phyloP scores from a whole-genome alignment of 2,888 invertebrate genomes.

The Drosophila pullipes region DNA sequence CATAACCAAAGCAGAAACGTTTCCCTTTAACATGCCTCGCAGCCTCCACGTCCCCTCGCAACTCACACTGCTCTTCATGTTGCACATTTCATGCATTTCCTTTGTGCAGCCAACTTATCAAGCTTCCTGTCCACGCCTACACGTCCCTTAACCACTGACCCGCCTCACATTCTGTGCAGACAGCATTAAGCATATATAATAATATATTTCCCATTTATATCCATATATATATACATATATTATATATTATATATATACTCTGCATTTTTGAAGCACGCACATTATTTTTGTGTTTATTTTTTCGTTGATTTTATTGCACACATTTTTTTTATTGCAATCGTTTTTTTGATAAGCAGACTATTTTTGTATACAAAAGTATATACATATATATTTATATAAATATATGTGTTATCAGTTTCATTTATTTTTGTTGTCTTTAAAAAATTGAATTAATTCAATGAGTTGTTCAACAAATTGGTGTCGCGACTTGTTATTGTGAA shows the following conservation, averaged over 20 bases:
- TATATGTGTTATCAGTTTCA: background rate
- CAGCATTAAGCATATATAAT: conserved; percentile 78
- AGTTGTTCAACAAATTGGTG: background rate
- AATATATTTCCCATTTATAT: conserved; percentile 59
- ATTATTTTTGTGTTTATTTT: conserved; percentile 71
- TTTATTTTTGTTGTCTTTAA: background rate
- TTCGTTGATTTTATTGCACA: conserved; percentile 60
- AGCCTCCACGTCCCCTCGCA: background rate
- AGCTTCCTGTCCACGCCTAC: conserved; percentile 71
- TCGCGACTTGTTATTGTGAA: background rate
- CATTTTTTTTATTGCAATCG: conserved; percentile 11
- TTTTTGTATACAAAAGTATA: background rate
- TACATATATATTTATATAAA: background rate
- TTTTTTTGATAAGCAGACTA: background rate
- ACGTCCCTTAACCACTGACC: conserved; percentile 32
- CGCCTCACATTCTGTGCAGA: conserved; percentile 24
- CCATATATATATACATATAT: background rate
- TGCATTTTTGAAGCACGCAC: conserved; percentile 76
- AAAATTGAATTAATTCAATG: background rate
- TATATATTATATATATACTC: conserved; percentile 30
- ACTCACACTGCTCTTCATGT: conserved; percentile 53
- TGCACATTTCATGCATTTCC: conserved; percentile 77
- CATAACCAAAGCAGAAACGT: conserved; percentile 50
- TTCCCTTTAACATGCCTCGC: conserved; percentile 33
- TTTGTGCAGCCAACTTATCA: conserved; percentile 79